These are phyloP conservation scores for Diabrotica balteata DNA, from an alignment of 2,888 invertebrate genomes.

Conservation along the genomic window DNA sequence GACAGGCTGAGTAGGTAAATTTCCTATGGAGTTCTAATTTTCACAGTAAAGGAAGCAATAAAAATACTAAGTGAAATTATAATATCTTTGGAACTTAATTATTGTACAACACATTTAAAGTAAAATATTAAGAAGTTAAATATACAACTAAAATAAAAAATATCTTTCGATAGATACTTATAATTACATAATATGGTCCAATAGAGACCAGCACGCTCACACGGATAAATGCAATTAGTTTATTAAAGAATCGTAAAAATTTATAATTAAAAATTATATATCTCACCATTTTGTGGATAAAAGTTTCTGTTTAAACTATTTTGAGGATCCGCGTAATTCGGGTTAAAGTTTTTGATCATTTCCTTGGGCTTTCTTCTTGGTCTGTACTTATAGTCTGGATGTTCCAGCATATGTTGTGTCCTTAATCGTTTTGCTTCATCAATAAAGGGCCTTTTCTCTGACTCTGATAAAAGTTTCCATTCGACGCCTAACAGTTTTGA, in stretches of 20 bases:
- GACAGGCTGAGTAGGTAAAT: too few relatives aligned
- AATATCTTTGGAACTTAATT: too few relatives aligned
- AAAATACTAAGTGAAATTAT: too few relatives aligned
- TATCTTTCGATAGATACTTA: too few relatives aligned
- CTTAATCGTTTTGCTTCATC: slow-evolving; percentile 79
- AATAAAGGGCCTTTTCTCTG: slow-evolving; percentile 85
- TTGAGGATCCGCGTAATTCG: slow-evolving; percentile 32
- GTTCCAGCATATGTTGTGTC: slow-evolving; percentile 59
- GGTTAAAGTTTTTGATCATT: slow-evolving; percentile 20
- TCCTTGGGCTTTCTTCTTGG: slow-evolving; percentile 56
- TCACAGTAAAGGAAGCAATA: too few relatives aligned
- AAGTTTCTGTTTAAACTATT: slow-evolving; percentile 39
- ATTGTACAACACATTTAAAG: too few relatives aligned
- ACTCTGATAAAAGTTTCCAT: slow-evolving; percentile 83
- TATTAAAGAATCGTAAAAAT: not conserved
- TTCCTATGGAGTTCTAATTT: too few relatives aligned
- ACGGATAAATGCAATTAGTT: not conserved
- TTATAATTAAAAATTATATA: too few relatives aligned
- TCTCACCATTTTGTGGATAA: slow-evolving; percentile 35
- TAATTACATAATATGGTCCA: too few relatives aligned
- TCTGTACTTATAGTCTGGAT: slow-evolving; percentile 59
- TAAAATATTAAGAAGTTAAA: too few relatives aligned
- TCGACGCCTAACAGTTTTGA: slow-evolving; percentile 83
- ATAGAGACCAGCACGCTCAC: too few relatives aligned
- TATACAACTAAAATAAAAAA: too few relatives aligned